Evolutionary conservation across 1,140 invertebrate genomes (phyloP), one percentile per base, ranked within the genome.

Genomic region (Olivierus martensii): DNA sequence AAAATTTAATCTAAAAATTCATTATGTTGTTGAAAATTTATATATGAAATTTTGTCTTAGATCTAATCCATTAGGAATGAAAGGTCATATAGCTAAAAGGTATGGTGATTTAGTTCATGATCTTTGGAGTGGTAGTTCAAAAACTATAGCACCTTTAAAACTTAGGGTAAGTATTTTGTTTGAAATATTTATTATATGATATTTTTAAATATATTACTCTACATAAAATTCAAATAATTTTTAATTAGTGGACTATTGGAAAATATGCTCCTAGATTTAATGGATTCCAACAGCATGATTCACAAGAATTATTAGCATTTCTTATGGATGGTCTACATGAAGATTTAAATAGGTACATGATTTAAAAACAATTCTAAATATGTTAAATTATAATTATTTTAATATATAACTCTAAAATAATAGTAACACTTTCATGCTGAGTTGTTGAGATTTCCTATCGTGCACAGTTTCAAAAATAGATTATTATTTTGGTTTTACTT

Each of bases 261-360:
- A 86, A 87, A 62, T 81, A 86, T 72, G 83, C 84, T 39, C 83
- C 84, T 34, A 73, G 80, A 53, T 83, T 92, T 62, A 83, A 81
- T 55, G 84, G 84, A 56, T 87, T 85, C 59, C 84, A 86, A 19
- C 87, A 91, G 69, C 87, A 92, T 68, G 87, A 92, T 72, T 83
- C 86, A 19, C 85, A 87, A 69, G 87, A 92, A 71, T 69, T 92
- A 52, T 73, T 92, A 6, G 85, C 85, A 28, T 91, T 89, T 77
- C 71, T 92, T 41, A 69, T 92, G 56, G 87, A 92, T 72, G 81
- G 86, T 21, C 73, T 92, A 53, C 87, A 92, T 68, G 87, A 92
- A 73, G 87, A 91, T 72, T 74, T 91, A 42, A 91, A 91, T 69
- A 72, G 84, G 68, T 69, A 18, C 4, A 22, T 43, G 4, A 18